These are phyloP conservation scores for Drosophila setifemur DNA, from an alignment of 1,140 invertebrate genomes.

Conservation along the genomic window DNA sequence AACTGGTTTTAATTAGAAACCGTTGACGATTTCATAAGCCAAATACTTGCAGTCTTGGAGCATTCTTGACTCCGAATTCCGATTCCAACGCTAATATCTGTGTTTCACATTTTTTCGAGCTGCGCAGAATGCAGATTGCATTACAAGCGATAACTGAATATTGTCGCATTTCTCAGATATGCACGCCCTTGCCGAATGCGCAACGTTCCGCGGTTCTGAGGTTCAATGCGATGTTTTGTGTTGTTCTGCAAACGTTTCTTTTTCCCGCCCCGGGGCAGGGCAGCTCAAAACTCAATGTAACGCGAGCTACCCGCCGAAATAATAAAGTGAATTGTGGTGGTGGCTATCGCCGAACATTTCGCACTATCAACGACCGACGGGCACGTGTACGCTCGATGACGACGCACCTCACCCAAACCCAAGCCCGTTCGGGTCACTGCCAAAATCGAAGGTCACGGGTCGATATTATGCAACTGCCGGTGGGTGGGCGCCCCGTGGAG, in stretches of 20 bases:
- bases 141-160: conserved; percentile 51
- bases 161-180: conserved; percentile 37
- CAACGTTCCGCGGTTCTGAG: conserved; percentile 5
- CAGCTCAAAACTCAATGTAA: conserved; percentile 37
- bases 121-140: conserved; percentile 45
- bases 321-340: conserved; percentile 5
- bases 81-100: conserved; percentile 18
- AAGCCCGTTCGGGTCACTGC: conserved; percentile 16
- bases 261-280: conserved; percentile 5
- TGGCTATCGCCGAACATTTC: conserved; percentile 26
- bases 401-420: conserved; percentile 6
- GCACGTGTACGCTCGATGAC: conserved; percentile 52
- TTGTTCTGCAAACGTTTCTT: conserved; percentile 35
- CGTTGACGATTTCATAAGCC: background rate
- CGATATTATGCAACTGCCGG: conserved; percentile 37
- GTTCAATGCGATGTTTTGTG: conserved; percentile 20
- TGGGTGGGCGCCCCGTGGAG: background rate
- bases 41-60: background rate
- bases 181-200: conserved; percentile 41
- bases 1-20: conserved; percentile 14
- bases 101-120: conserved; percentile 16
- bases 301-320: background rate
- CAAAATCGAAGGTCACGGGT: conserved; percentile 51
- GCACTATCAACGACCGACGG: conserved; percentile 49
- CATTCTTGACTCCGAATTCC: background rate